phyloP scores from a whole-genome alignment of 2,888 invertebrate genomes.

The Mimas tiliae region DNA sequence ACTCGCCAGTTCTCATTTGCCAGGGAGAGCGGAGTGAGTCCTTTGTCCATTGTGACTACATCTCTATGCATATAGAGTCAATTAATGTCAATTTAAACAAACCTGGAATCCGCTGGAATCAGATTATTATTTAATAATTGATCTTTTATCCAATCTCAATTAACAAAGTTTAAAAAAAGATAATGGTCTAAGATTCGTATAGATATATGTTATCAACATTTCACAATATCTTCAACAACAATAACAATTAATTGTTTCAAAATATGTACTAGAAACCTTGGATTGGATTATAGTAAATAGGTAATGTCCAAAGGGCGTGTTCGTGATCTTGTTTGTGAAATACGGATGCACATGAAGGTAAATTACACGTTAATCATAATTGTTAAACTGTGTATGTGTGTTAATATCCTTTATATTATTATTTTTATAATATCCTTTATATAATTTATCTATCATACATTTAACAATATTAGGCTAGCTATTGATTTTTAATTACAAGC shows the following conservation, averaged over 20 bases:
- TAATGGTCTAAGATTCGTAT: not conserved
- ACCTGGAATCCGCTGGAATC: too few species aligned
- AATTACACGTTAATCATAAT: constrained; percentile 11
- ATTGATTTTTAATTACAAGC: not conserved
- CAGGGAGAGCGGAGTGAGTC: too few species aligned
- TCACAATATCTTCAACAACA: constrained; percentile 31
- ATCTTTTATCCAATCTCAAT: not conserved
- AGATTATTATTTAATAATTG: too few species aligned
- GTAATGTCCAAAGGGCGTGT: constrained; percentile 46
- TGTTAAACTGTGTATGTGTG: not conserved
- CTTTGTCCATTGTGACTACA: too few species aligned
- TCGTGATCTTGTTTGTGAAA: constrained; percentile 43
- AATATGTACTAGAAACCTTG: constrained; percentile 40
- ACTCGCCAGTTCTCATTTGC: too few species aligned
- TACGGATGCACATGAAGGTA: constrained; percentile 25
- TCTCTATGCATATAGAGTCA: too few species aligned
- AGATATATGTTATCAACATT: constrained; percentile 23
- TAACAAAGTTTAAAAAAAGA: not conserved
- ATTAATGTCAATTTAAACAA: too few species aligned
- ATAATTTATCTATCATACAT: not conserved
- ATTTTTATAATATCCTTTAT: not conserved
- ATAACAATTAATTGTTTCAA: constrained; percentile 42
- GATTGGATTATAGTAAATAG: constrained; percentile 40
- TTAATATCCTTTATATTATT: not conserved
- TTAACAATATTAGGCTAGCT: too few species aligned